Evolutionary conservation across 2,797 vertebrate genomes (phyloP), one percentile per base, ranked within the genome.

Genomic region (Gymnocypris eckloni): DNA sequence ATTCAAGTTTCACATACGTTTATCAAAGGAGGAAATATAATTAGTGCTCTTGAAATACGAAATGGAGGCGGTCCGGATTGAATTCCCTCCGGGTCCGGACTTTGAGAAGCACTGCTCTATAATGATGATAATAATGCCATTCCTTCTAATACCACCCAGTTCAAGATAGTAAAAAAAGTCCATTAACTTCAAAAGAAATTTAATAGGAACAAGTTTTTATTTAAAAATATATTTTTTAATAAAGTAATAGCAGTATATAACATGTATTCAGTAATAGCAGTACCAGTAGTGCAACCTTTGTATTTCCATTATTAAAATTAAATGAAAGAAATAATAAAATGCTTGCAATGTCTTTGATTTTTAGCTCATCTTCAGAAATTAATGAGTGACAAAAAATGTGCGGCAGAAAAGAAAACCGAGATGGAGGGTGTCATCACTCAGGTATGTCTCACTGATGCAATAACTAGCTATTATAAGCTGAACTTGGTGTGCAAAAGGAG

Each of bases 341-440:
- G 59, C 8, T 22, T 43, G 28, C 41, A 3, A 39, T 85, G 5
- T 76, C 88, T 81, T 84, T 12, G 83, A 77, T 37, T 89, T 84
- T 0, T 76, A 99, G 98, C 98, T 90, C 97, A 99, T 88, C 96
- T 99, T 83, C 97, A 99, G 93, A 99, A 99, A 90, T 89, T 99
- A 88, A 98, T 98, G 97, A 97, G 97, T 79, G 98, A 99, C 91
- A 99, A 99, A 94, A 99, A 99, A 87, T 99, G 98, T 89, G 33
- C 96, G 0, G 95, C 95, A 12, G 97, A 98, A 91, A 99, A 97
- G 91, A 99, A 97, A 86, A 92, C 94, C 9, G 97, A 98, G 92
- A 99, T 99, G 98, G 98, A 99, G 79, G 94, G 94, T 0, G 97
- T 98, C 87, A 90, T 98, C 89, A 98, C 96, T 2, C 97, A 98